A percentile compares a stretch with the other conserved stretches of the same genome.
These are phyloP conservation scores for Temnothorax longispinosus DNA, from an alignment of 1,140 invertebrate species.

Conservation along the genomic window DNA sequence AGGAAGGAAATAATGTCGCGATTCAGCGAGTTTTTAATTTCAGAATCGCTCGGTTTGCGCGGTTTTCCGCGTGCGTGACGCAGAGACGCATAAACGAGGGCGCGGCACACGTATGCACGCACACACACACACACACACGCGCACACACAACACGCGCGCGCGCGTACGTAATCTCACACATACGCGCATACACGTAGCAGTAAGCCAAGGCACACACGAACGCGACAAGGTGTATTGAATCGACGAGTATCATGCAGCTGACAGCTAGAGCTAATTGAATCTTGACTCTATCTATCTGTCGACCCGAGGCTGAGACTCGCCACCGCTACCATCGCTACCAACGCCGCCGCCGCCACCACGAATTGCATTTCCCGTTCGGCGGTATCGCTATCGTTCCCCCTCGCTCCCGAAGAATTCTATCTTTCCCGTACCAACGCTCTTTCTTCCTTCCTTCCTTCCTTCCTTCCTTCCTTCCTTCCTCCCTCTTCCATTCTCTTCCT, in stretches of 20 bases:
- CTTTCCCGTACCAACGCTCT: constrained; percentile 59
- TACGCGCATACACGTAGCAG: constrained; percentile 6
- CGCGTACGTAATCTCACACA: background rate
- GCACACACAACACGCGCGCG: too few species aligned
- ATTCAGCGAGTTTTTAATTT: background rate
- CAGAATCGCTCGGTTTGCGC: background rate
- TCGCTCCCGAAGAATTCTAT: constrained; percentile 72
- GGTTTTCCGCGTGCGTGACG: constrained; percentile 33
- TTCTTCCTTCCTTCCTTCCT: constrained; percentile 39
- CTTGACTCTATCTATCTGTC: constrained; percentile 85
- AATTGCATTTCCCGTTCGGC: constrained; percentile 77
- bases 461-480: background rate
- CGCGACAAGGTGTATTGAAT: constrained; percentile 81
- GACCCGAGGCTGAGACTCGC: constrained; percentile 81
- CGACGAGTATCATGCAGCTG: constrained; percentile 85
- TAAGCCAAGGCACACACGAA: constrained; percentile 68
- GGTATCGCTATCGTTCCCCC: constrained; percentile 76
- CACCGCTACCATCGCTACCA: constrained; percentile 45
- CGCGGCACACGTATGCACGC: constrained; percentile 6
- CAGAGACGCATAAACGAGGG: constrained; percentile 49
- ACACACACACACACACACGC: background rate
- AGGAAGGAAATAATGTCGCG: constrained; percentile 35
- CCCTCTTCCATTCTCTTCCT: background rate
- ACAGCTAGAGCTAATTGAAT: constrained; percentile 86
- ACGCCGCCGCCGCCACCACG: constrained; percentile 52